Evolutionary conservation across 2,888 invertebrate species (phyloP), one percentile per base, ranked within the genome.

Genomic region (Conistra vaccinii): DNA sequence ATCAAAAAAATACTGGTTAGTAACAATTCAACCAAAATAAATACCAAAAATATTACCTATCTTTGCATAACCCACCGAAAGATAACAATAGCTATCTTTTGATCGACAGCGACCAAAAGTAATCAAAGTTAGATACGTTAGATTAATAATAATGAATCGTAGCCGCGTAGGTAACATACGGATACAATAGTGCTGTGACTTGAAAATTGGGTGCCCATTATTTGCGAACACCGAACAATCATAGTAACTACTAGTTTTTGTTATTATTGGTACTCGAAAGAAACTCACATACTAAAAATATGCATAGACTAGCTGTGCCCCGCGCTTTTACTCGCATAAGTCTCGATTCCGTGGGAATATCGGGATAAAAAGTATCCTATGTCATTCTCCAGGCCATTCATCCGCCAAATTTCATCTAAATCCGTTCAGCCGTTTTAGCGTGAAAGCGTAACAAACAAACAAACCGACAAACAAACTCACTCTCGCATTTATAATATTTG

Each of bases 141-240:
- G 63, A 77, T 74, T 69, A 48, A 69, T 65, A 65, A 72, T 73
- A 73, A 78, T 76, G 48, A 76, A 70, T 76, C 32, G 69, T n/a
- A n/a, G n/a, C n/a, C n/a, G n/a, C n/a, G n/a, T 66, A 66, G 69
- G 66, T 76, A 72, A 58, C 69, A 71, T 58, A 74, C 71, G 76
- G 20, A 78, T 74, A 73, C 84, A 67, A 80, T 35, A 45, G 42
- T 42, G 42, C 58, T 69, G 32, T 78, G 66, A 58, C 42, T 69
- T 65, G 65, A 79, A 75, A 81, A 81, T 79, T 81, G 70, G 35
- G 45, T 73, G 35, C 12, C 48, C 35, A 67, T 69, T 73, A 77
- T 78, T 80, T 62, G 78, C 73, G 53, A 71, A 75, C 71, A 60
- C 32, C 60, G 58, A 76, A 83, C 73, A 83, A 61, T 78, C 55